Percentiles rank a stretch among this genome's conserved stretches.
These are phyloP conservation scores for Parotocinclus haroldoi DNA, from an alignment of 2,797 vertebrate species.

Conservation along the genomic window DNA sequence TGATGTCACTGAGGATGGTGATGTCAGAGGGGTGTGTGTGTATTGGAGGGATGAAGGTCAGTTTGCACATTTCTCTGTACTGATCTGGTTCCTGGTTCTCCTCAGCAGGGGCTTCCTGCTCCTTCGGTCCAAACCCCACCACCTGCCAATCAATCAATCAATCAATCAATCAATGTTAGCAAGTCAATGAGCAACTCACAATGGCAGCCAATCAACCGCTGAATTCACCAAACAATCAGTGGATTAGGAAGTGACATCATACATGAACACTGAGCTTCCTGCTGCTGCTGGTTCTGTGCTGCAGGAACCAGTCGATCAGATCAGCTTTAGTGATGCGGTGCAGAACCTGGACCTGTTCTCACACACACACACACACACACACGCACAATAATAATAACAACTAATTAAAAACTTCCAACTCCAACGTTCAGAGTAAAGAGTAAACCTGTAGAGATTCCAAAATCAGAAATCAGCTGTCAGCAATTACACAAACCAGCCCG, in stretches of 20 bases:
- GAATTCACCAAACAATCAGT: neutral
- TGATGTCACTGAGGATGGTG: conserved; percentile 84
- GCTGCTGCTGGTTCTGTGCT: conserved; percentile 77
- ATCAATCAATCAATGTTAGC: neutral
- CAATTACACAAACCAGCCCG: no score
- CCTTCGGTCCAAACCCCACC: conserved; percentile 86
- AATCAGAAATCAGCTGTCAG: no score
- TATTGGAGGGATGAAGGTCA: conserved; percentile 80
- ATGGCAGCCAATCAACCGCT: no score
- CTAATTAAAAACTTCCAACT: no score
- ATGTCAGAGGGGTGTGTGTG: conserved; percentile 67
- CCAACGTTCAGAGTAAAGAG: no score
- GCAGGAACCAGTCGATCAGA: conserved; percentile 82
- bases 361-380: conserved; percentile 28
- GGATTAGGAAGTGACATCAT: conserved; percentile 54
- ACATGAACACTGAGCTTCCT: conserved; percentile 91
- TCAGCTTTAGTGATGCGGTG: conserved; percentile 82
- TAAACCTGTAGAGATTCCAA: no score
- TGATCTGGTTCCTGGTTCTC: conserved; percentile 58
- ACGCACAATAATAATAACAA: no score
- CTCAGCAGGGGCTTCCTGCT: conserved; percentile 63
- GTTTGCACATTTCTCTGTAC: conserved; percentile 82
- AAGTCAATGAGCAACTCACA: no score
- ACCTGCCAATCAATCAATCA: conserved; percentile 67
- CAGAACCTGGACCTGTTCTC: conserved; percentile 86